Conservation (phyloP, 1,140 invertebrate genomes). For the Drosophila triauraria region DNA sequence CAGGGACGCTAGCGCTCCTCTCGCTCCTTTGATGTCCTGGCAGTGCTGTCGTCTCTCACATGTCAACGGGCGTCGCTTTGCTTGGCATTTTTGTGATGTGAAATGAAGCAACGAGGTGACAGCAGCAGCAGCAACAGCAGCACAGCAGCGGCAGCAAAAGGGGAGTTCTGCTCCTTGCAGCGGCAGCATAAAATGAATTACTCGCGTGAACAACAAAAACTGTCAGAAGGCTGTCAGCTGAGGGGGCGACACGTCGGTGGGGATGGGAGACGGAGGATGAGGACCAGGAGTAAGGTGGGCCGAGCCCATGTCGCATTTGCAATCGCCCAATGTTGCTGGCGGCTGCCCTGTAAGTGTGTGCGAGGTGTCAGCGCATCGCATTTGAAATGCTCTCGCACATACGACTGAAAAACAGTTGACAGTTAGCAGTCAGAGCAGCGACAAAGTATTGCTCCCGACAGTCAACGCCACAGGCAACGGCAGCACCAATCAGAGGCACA, state of each 20-base stretch:
- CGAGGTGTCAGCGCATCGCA: slow-evolving; percentile 75
- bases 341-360: slow-evolving; percentile 15
- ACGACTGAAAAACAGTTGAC: slow-evolving; percentile 65
- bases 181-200: slow-evolving; percentile 83
- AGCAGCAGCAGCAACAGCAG: slow-evolving; percentile 59
- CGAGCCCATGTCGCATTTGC: slow-evolving; percentile 48
- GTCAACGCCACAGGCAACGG: slow-evolving; percentile 41
- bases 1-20: slow-evolving; percentile 64
- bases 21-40: slow-evolving; percentile 56
- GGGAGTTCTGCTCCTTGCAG: slow-evolving; percentile 55
- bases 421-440: slow-evolving; percentile 68
- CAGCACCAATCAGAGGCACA: slow-evolving; percentile 28
- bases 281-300: slow-evolving; percentile 7
- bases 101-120: slow-evolving; percentile 84
- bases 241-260: slow-evolving; percentile 50
- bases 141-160: slow-evolving; percentile 34
- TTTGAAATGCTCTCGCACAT: slow-evolving; percentile 68
- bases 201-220: slow-evolving; percentile 85
- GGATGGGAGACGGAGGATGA: background rate
- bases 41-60: slow-evolving; percentile 79
- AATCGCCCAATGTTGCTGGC: slow-evolving; percentile 49
- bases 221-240: slow-evolving; percentile 84
- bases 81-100: slow-evolving; percentile 84
- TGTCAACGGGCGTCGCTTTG: slow-evolving; percentile 84
- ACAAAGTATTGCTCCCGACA: slow-evolving; percentile 62